Evolutionary conservation across 2,113 vertebrate species (phyloP).

Genomic region (Silurus asotus): DNA sequence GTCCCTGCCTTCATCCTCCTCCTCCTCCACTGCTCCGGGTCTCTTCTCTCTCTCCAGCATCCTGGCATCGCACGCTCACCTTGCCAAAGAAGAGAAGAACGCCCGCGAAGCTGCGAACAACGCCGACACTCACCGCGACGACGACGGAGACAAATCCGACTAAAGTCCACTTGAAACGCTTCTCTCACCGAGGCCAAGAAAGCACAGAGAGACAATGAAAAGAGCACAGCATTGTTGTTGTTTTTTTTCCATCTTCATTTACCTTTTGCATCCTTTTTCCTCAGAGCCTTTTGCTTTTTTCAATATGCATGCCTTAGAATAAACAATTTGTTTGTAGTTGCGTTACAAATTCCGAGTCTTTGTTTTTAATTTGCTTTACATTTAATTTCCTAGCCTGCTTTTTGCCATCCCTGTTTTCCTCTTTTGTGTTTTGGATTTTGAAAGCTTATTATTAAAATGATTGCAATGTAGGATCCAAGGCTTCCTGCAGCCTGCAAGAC

Average conservation of each 20-base stretch:
- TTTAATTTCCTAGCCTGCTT: background rate
- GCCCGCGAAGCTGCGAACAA: constrained; percentile 75
- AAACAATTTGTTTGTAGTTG: background rate
- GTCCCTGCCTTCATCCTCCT: constrained; percentile 83
- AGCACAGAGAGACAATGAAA: constrained; percentile 5
- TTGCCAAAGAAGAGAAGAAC: constrained; percentile 92
- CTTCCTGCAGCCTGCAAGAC: constrained; percentile 11
- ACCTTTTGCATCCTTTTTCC: background rate
- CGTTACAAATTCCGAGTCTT: background rate
- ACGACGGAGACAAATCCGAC: constrained; percentile 93
- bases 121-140: constrained; percentile 82
- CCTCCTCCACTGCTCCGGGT: constrained; percentile 86
- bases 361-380: background rate
- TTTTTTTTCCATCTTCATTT: constrained; percentile 17
- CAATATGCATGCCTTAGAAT: constrained; percentile 2
- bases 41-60: constrained; percentile 91
- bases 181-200: background rate
- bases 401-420: background rate
- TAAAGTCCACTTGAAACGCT: constrained; percentile 61
- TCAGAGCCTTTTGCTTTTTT: background rate
- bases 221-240: constrained; percentile 1
- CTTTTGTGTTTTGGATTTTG: background rate
- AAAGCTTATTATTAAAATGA: background rate
- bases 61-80: constrained; percentile 89
- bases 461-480: background rate